Percentiles rank a stretch among this genome's conserved stretches.
Conservation (phyloP, 2,113 vertebrate species). For the Galemys pyrenaicus region DNA sequence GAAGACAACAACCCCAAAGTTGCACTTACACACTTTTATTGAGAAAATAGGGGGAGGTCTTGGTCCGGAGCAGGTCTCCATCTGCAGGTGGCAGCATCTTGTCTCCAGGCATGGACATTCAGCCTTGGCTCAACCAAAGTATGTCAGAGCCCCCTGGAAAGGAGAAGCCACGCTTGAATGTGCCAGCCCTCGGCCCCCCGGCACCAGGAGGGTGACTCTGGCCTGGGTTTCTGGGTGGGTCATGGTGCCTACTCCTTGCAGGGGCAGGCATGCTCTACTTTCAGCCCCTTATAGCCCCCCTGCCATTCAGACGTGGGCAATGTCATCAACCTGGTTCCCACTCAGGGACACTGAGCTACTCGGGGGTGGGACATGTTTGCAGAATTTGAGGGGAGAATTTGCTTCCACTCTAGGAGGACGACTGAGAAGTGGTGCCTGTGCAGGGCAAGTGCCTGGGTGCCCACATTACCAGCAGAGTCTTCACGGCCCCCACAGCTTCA, state of each 20-base stretch:
- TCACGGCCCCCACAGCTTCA: constrained; percentile 10
- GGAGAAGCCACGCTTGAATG: background rate
- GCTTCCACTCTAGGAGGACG: background rate
- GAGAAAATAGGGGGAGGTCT: background rate
- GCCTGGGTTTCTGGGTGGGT: background rate
- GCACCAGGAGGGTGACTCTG: background rate
- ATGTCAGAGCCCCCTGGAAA: constrained; percentile 35
- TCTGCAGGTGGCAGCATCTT: background rate
- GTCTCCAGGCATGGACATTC: background rate
- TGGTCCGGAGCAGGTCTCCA: background rate
- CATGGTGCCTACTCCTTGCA: background rate
- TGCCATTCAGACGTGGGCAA: background rate
- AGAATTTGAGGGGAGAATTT: background rate
- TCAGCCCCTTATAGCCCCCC: background rate
- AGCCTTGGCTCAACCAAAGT: background rate
- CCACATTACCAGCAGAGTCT: constrained; percentile 45
- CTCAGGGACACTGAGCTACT: background rate
- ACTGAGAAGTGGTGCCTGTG: background rate
- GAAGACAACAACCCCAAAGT: background rate
- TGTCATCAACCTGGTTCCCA: background rate
- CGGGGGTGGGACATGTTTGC: background rate
- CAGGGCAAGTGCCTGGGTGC: background rate
- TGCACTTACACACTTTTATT: constrained; percentile 60
- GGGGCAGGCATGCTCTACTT: background rate
- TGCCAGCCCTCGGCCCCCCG: too few species aligned